phyloP scores from a whole-genome alignment of 2,888 invertebrate species.

The Belgica antarctica region DNA sequence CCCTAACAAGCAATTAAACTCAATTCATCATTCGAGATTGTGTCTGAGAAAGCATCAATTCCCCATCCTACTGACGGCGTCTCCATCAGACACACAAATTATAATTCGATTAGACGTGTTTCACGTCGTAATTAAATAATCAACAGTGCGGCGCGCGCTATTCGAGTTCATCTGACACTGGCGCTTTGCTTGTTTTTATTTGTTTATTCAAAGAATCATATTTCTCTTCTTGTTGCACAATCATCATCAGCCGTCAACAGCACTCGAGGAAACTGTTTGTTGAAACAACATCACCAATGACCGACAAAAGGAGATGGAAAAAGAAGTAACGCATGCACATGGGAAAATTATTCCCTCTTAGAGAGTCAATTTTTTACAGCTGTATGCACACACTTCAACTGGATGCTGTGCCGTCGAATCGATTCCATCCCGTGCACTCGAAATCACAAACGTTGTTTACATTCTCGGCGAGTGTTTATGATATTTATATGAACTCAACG shows the following conservation, averaged over 20 bases:
- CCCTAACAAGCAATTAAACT: no score
- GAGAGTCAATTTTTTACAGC: conserved; percentile 26
- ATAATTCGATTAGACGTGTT: neutral
- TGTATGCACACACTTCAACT: conserved; percentile 6
- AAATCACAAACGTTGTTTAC: conserved; percentile 11
- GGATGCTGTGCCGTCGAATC: neutral
- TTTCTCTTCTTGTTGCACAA: conserved; percentile 34
- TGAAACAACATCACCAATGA: conserved; percentile 34
- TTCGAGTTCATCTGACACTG: conserved; percentile 7
- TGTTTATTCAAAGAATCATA: conserved; percentile 31
- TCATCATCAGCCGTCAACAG: conserved; percentile 33
- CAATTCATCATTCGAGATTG: no score
- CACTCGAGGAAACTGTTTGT: conserved; percentile 37
- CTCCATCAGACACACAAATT: neutral
- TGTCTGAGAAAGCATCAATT: no score
- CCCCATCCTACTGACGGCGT: no score
- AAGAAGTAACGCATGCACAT: conserved; percentile 3
- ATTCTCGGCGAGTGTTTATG: conserved; percentile 8
- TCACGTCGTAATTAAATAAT: conserved; percentile 21
- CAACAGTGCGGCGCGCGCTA: neutral
- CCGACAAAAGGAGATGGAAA: conserved; percentile 29
- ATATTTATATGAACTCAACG: conserved; percentile 22
- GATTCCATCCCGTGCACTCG: neutral
- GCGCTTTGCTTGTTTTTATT: conserved; percentile 24
- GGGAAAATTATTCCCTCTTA: conserved; percentile 32